Percentiles rank a stretch among this genome's conserved stretches.
Evolutionary conservation across 2,113 vertebrate genomes (phyloP).

Genomic region (Ameiurus melas): DNA sequence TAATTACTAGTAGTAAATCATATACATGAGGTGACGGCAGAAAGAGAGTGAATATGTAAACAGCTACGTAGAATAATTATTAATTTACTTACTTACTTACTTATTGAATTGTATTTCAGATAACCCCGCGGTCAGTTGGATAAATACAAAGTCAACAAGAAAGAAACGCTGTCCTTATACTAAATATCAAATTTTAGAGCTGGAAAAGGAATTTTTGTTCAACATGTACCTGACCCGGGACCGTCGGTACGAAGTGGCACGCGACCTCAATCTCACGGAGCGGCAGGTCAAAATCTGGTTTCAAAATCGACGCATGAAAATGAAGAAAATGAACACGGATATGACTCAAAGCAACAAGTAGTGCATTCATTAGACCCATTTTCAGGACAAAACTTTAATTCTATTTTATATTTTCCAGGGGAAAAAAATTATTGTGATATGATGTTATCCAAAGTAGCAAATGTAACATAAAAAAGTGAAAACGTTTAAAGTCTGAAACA

Average conservation of each 20-base stretch:
- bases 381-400: not conserved
- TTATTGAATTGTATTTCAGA: conserved; percentile 63
- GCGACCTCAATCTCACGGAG: conserved; percentile 84
- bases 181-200: conserved; percentile 86
- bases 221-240: conserved; percentile 90
- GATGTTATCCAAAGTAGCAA: not conserved
- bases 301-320: conserved; percentile 88
- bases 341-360: conserved; percentile 80
- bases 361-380: conserved; percentile 41
- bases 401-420: not conserved
- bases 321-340: conserved; percentile 90
- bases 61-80: not conserved
- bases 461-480: not conserved
- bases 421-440: not conserved
- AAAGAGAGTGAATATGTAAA: not conserved
- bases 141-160: conserved; percentile 82
- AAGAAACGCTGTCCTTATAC: conserved; percentile 87
- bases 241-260: conserved; percentile 84
- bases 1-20: not conserved
- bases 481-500: not conserved
- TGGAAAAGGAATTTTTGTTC: conserved; percentile 89
- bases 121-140: conserved; percentile 84
- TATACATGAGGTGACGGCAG: not conserved
- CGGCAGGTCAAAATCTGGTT: conserved; percentile 91
- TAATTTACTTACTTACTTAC: not conserved